Evolutionary conservation across 2,888 invertebrate species (phyloP), one percentile per base, ranked within the genome.

Genomic region (Therioaphis trifolii): DNA sequence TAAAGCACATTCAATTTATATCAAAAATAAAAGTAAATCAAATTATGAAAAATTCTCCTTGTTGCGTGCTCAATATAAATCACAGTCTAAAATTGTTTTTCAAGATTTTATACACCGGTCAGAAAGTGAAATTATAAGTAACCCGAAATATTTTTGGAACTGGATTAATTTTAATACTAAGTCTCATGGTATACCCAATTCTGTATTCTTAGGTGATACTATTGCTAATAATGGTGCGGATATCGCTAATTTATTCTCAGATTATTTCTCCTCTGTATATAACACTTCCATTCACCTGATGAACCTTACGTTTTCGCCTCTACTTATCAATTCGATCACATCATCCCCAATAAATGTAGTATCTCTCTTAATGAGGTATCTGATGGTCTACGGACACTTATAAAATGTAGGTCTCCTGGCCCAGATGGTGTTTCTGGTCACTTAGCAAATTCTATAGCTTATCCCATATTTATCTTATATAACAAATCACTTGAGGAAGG

Each of bases 91-190:
- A 46, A 29, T 46, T 2, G 46, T 46, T 4, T 69, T 69, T 69
- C 14, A 69, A 43, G 69, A 69, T 46, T 69, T 69, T 14, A 46
- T 69, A 46, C 69, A 43, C 12, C n/a, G 69, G 9, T n/a, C 43
- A 21, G 43, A 69, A 69, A n/a, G 2, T 46, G 21, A 69, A 12
- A 43, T 69, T 43, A 12, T 1, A 14, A 11, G 3, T 69, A 4
- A 24, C 21, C 69, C 69, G 1, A 69, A 69, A 43, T 43, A 46
- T 69, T 69, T 69, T 69, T 43, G 69, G 69, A 69, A 69, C 1
- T 43, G 40, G 69, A 24, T 69, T 4, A 12, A 1, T 14, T 69
- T 3, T 12, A 69, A 69, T 43, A 69, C 43, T 2, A 7, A 9
- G 5, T 46, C 43, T 24, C 12, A 43, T 15, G 12, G 3, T 43